A percentile compares a stretch with the other conserved stretches of the same genome.
phyloP scores from a whole-genome alignment of 2,113 vertebrate species.

The Reinhardtius hippoglossoides region DNA sequence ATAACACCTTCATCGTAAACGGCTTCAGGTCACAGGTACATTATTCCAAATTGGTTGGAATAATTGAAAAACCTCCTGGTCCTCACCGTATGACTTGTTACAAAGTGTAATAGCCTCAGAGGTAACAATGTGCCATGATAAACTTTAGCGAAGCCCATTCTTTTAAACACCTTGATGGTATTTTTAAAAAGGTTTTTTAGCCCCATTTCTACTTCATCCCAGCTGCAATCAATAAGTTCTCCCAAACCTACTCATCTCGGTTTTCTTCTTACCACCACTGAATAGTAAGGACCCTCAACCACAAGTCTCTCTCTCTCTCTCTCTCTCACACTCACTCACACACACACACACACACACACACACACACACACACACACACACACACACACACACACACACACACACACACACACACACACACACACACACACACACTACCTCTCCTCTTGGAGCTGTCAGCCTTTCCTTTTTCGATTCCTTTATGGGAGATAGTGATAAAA shows the following conservation, averaged over 20 bases:
- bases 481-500: slow-evolving; percentile 13
- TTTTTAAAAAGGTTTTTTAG: slow-evolving; percentile 54
- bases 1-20: slow-evolving; percentile 61
- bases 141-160: slow-evolving; percentile 22
- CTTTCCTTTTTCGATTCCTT: slow-evolving; percentile 4
- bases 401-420: too few relatives aligned
- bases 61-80: slow-evolving; percentile 68
- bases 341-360: background rate
- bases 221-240: slow-evolving; percentile 35
- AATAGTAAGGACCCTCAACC: slow-evolving; percentile 7
- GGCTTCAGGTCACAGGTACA: slow-evolving; percentile 63
- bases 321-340: background rate
- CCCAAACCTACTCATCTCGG: slow-evolving; percentile 32
- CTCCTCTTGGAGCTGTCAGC: too few relatives aligned
- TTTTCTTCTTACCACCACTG: slow-evolving; percentile 16
- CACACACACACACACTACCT: too few relatives aligned
- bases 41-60: slow-evolving; percentile 65
- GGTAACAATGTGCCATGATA: slow-evolving; percentile 41
- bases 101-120: slow-evolving; percentile 40
- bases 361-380: too few relatives aligned
- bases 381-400: too few relatives aligned
- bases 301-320: background rate
- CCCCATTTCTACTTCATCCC: background rate
- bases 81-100: slow-evolving; percentile 35
- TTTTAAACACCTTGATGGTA: slow-evolving; percentile 47